Base-by-base conservation (phyloP, 1,140 invertebrate species). In the Psix sp. region DNA sequence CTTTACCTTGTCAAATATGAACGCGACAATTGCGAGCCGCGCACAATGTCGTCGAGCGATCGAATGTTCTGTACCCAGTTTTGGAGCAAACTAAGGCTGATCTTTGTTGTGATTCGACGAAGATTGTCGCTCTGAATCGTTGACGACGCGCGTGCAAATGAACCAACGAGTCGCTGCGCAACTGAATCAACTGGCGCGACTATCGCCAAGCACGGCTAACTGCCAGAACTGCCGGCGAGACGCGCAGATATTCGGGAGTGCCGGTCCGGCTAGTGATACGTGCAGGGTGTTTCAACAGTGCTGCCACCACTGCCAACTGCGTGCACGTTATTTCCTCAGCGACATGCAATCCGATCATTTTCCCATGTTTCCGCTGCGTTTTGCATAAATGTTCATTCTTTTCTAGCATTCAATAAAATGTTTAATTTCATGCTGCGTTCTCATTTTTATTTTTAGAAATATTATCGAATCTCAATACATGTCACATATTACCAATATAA, bases 231-330 rank as follows among this genome's bases (percentile, higher is more conserved):
- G 48, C 59, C 59, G 48, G 59, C 59, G 31, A 52, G 36, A 18
- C 29, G 38, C 29, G 17, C 21, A 51, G 59, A 63, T 63, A 63
- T 63, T 63, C 48, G 59, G 59, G 59, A 63, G 59, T 45, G 59
- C 59, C 59, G 59, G 24, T 38, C 59, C 59, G 59, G 24, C 46
- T 18, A 38, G 36, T 21, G 59, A 63, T 63, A 63, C 46, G 43
- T 51, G 39, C 39, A 15, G 59, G 39, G 46, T 33, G 45, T 33
- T 36, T 36, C 24, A 35, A 49, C 59, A 51, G 59, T 63, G 59
- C 59, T 63, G 59, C 59, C 59, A 51, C 45, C 51, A 13, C 43
- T 43, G 13, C 35, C n/a, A n/a, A n/a, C n/a, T n/a, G n/a, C n/a
- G n/a, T n/a, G n/a, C n/a, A n/a, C n/a, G n/a, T n/a, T n/a, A n/a